Percentiles rank a stretch among this genome's conserved stretches.
These are phyloP conservation scores for Steinernema khuongi DNA, from an alignment of 1,140 invertebrate species.

Conservation along the genomic window DNA sequence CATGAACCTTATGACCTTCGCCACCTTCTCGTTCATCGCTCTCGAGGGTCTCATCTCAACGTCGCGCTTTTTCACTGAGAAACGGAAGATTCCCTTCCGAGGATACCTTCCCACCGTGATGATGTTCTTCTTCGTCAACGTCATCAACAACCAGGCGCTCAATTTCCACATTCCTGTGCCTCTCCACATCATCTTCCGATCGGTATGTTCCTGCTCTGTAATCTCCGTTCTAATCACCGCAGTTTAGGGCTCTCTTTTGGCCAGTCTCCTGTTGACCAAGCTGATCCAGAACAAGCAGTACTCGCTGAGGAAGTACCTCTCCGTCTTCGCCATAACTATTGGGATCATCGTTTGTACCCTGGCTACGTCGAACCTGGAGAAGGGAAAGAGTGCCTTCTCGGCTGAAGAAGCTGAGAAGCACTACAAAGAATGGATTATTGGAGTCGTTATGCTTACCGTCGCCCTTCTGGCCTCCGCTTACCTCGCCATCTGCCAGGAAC, in stretches of 20 bases:
- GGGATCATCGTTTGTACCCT: constrained; percentile 87
- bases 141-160: constrained; percentile 91
- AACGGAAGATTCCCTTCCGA: constrained; percentile 65
- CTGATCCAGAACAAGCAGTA: constrained; percentile 80
- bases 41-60: constrained; percentile 84
- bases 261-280: constrained; percentile 90
- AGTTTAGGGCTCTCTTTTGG: constrained; percentile 82
- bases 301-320: constrained; percentile 77
- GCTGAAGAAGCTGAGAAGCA: constrained; percentile 53
- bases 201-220: constrained; percentile 66
- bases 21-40: constrained; percentile 84
- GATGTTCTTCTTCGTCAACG: constrained; percentile 85
- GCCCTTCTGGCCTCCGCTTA: constrained; percentile 85
- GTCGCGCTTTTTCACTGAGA: constrained; percentile 75
- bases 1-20: constrained; percentile 87
- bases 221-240: constrained; percentile 9
- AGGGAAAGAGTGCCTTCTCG: constrained; percentile 41
- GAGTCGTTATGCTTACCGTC: constrained; percentile 77
- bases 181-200: constrained; percentile 94
- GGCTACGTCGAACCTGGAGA: constrained; percentile 65
- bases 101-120: constrained; percentile 77
- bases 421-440: constrained; percentile 60
- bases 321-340: constrained; percentile 82
- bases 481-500: constrained; percentile 95
- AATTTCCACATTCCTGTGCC: constrained; percentile 96